Evolutionary conservation across 1,140 invertebrate species (phyloP), one percentile per base, ranked within the genome.

Genomic region (Mercenaria mercenaria): DNA sequence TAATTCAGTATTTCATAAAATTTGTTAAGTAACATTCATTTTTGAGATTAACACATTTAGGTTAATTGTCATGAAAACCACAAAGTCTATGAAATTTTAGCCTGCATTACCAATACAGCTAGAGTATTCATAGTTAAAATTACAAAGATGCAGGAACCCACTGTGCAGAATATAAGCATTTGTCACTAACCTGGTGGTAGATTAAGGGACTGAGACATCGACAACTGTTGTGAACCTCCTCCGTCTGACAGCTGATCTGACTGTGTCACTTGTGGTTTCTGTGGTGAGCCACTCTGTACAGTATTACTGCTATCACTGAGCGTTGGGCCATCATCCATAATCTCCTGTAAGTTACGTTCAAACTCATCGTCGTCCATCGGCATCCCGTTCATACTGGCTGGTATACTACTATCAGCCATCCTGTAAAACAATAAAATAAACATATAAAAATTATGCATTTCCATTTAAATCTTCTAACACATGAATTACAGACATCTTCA

Each of bases 261-360:
- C 39, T 89, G 91, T 59, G 79, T 89, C 91, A 85, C 90, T 85
- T 18, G 32, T 64, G 52, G 56, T 72, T 92, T 92, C 95, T 96
- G 89, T 94, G 96, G 91, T 93, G 96, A 39, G 96, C 97, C 98
- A 39, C 97, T 97, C 92, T 97, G 97, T 43, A 98, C 97, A 43
- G 97, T 97, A 91, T 96, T 97, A 93, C 97, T 97, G 89, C 97
- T 98, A 91, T 98, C 98, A 92, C 98, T 98, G 90, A 98, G 96
- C 8, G 97, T 97, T 32, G 98, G 98, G 39, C 97, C 97, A 94
- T 98, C 98, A 95, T 98, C 98, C 64, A 98, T 95, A 97, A 98
- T 98, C 96, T 98, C 98, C 94, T 98, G 98, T 94, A 98, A 97
- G 96, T 98, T 98, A 81, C 97, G 96, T 94, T 98, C 98, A 93